Base-by-base conservation (phyloP, 2,888 invertebrate species). In the Tridacna crocea region DNA sequence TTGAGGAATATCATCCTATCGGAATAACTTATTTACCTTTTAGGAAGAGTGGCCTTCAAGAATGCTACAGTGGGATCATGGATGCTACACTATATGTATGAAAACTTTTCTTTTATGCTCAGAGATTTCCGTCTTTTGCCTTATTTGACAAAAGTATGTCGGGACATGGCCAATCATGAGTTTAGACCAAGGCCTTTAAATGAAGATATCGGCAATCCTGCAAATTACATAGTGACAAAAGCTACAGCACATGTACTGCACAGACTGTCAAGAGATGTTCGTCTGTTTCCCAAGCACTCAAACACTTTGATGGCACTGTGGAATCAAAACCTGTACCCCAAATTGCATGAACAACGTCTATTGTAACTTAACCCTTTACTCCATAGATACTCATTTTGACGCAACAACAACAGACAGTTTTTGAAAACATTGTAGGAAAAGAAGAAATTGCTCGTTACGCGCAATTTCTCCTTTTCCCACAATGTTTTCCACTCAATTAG, bases 21-120 rank as follows among this genome's bases (percentile, higher is more conserved):
- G 13, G 22, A 12, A 11, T 22, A 13, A 15, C n/a, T 15, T 0
- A 13, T 70, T 70, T 61, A 24, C 27, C 26, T 74, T 74, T 15
- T 36, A 74, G 74, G 74, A 22, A 74, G 47, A 47, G 46, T 63
- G 13, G 74, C 74, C 22, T 60, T 74, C 11, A 24, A 47, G 0
- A 74, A 27, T 36, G 17, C 47, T 47, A 36, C n/a, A 60, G 36
- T 26, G 15, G 74, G 74, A 60, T 74, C 74, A 17, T 74, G 74
- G 74, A 63, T 74, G 63, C 74, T 74, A 17, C 61, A 74, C 27
- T 74, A 46, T 13, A 36, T 74, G 47, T 22, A 61, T 47, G 36
- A 74, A 36, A 74, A 61, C 46, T 24, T 8, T 6, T 24, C 11
- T n/a, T 26, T 47, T 8, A 27, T 74, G n/a, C 17, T 74, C 17